Conservation (phyloP, 2,888 invertebrate genomes). For the Leucozona laternaria region DNA sequence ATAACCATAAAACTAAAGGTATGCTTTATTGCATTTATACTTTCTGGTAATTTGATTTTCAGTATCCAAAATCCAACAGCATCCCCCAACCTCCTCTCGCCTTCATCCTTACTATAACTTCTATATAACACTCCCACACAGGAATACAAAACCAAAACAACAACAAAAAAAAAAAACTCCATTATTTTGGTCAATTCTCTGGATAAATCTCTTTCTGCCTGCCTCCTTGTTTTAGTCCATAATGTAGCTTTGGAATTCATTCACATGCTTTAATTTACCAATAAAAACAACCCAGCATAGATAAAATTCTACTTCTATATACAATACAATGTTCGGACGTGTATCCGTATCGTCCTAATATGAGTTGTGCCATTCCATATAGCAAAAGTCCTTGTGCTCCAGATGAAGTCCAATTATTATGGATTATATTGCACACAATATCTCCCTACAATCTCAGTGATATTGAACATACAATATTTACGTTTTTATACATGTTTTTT, state of each 20-base stretch:
- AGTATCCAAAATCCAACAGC: slow-evolving; percentile 8
- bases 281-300: slow-evolving; percentile 6
- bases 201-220: slow-evolving; percentile 9
- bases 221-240: not conserved
- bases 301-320: not conserved
- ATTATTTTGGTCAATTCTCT: slow-evolving; percentile 29
- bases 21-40: slow-evolving; percentile 28
- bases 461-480: slow-evolving; percentile 9
- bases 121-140: no score
- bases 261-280: slow-evolving; percentile 29
- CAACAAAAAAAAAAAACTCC: not conserved
- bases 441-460: not conserved
- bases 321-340: not conserved
- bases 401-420: slow-evolving; percentile 35
- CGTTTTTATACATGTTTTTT: not conserved
- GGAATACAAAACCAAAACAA: not conserved
- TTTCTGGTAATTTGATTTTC: slow-evolving; percentile 35
- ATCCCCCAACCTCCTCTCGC: not conserved
- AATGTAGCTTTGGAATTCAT: slow-evolving; percentile 31
- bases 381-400: slow-evolving; percentile 20
- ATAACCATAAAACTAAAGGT: slow-evolving; percentile 18
- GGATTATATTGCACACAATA: slow-evolving; percentile 32
- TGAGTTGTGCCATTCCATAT: not conserved
- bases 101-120: no score
- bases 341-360: not conserved